Evolutionary conservation across 2,113 vertebrate genomes (phyloP).

Genomic region (Hepsetus odoe): DNA sequence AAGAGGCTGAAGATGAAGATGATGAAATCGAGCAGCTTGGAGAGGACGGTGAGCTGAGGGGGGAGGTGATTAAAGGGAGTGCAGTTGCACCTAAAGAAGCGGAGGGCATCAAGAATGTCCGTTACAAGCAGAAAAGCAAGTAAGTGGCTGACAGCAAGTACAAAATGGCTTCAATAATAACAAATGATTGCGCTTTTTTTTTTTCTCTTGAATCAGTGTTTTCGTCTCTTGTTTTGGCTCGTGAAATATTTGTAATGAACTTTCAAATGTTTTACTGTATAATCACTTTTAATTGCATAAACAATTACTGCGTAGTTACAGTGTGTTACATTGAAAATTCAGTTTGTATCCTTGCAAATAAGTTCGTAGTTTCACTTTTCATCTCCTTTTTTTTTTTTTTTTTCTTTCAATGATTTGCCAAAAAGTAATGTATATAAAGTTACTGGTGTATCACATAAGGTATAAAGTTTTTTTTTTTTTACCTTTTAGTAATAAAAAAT

Average conservation of each 20-base stretch:
- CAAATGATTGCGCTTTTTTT: not conserved
- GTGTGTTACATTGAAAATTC: too few relatives aligned
- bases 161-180: not conserved
- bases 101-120: constrained; percentile 77
- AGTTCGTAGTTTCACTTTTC: too few relatives aligned
- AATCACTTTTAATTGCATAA: too few relatives aligned
- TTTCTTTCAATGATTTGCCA: too few relatives aligned
- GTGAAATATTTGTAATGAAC: not conserved
- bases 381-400: too few relatives aligned
- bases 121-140: constrained; percentile 84
- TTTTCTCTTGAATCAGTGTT: not conserved
- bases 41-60: constrained; percentile 63
- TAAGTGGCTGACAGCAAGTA: constrained; percentile 66
- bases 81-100: constrained; percentile 62
- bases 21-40: constrained; percentile 59
- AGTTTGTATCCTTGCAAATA: too few relatives aligned
- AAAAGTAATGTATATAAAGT: too few relatives aligned
- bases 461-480: too few relatives aligned
- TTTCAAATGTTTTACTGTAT: not conserved
- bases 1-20: constrained; percentile 43
- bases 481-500: too few relatives aligned
- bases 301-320: too few relatives aligned
- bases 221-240: not conserved
- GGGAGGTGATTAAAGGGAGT: constrained; percentile 82
- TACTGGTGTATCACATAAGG: too few relatives aligned